Base-by-base conservation (phyloP, 1,140 invertebrate species). In the Drosophila pachea region DNA sequence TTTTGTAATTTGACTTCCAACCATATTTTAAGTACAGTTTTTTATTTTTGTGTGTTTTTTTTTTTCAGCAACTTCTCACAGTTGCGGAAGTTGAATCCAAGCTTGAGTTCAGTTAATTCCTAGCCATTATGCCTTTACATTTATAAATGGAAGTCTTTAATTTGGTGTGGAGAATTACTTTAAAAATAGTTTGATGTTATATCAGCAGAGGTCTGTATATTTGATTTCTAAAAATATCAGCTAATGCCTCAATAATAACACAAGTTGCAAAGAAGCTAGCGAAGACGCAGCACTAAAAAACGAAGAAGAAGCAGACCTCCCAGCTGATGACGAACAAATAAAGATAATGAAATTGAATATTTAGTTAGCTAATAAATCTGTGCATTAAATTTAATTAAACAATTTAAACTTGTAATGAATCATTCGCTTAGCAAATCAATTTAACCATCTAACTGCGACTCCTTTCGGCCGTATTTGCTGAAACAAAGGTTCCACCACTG, bases 61-160 rank as follows among this genome's bases (percentile, higher is more conserved):
- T 35, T 64, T 33, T 50, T 8, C n/a, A 9, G 29, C 14, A 55
- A 48, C 68, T 67, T 66, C 56, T 63, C 58, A 68, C 69, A 72
- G 33, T 68, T 58, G 65, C 69, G 69, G 69, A 72, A 72, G 66
- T 63, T 36, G 38, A 65, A 36, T 49, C 47, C 14, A 33, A 56
- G 29, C 42, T 56, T 50, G 33, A 62, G 47, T 58, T 65, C 16
- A 54, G 58, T 50, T 72, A 72, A 72, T 72, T 72, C 64, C 16
- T 54, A 52, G 69, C 69, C 56, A 72, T 72, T 68, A 72, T 33
- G 4, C 11, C 55, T 63, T 67, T 67, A 67, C 68, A 71, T 67
- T 71, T 71, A 68, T 60, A 72, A 72, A 68, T 68, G 67, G 61
- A 61, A 68, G 33, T 38, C 43, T 61, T 22, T 72, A 67, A 72